These are phyloP conservation scores for Ceratothoa steindachneri DNA, from an alignment of 2,888 invertebrate genomes.

Conservation along the genomic window DNA sequence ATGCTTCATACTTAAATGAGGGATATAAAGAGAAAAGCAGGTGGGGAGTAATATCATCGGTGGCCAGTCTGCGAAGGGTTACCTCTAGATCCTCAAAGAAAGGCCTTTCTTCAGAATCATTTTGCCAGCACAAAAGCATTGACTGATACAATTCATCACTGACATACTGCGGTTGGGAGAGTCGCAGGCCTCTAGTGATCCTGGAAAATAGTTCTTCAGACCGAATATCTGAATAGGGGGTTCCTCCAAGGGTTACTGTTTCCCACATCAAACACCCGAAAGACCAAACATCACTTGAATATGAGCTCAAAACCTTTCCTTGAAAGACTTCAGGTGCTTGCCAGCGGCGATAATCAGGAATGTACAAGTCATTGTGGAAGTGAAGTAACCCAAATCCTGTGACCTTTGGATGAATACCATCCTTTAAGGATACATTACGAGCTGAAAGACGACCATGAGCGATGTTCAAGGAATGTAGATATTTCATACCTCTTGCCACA, in stretches of 20 bases:
- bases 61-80: conserved; percentile 25
- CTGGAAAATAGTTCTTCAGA: conserved; percentile 66
- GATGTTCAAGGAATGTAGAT: conserved; percentile 52
- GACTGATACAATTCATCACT: conserved; percentile 76
- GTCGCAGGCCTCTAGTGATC: conserved; percentile 66
- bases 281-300: conserved; percentile 76
- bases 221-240: conserved; percentile 68
- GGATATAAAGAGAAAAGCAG: conserved; percentile 44
- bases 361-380: conserved; percentile 55
- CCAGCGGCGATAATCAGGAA: conserved; percentile 73
- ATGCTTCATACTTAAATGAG: conserved; percentile 44
- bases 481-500: conserved; percentile 68
- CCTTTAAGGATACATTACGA: conserved; percentile 65
- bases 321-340: conserved; percentile 72
- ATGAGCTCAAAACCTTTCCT: conserved; percentile 60
- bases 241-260: conserved; percentile 71
- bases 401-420: conserved; percentile 66
- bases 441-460: conserved; percentile 71
- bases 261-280: conserved; percentile 80
- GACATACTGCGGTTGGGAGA: conserved; percentile 69
- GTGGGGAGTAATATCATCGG: conserved; percentile 34
- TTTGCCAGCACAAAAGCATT: conserved; percentile 78
- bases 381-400: conserved; percentile 71
- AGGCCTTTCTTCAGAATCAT: conserved; percentile 74
- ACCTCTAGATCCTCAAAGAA: conserved; percentile 63